Evolutionary conservation across 2,888 invertebrate species (phyloP).

Genomic region (Nymphalis urticae): DNA sequence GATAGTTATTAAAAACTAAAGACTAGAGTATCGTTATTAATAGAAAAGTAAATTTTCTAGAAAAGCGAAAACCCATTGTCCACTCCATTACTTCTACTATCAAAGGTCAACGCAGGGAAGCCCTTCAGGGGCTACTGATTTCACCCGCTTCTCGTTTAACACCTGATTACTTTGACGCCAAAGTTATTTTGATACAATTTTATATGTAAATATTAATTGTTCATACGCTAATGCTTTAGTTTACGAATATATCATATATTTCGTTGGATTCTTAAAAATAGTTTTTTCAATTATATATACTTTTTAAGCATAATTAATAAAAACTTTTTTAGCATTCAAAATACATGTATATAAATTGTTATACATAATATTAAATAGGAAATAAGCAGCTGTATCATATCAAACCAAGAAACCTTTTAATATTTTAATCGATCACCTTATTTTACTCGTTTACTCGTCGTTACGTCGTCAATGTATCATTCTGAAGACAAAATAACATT

Average conservation of each 20-base stretch:
- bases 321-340: too few species aligned
- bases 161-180: constrained; percentile 27
- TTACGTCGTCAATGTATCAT: constrained; percentile 4
- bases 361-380: too few species aligned
- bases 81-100: constrained; percentile 60
- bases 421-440: background rate
- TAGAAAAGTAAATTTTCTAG: constrained; percentile 16
- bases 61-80: constrained; percentile 45
- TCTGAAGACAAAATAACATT: constrained; percentile 7
- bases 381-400: too few species aligned
- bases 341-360: background rate
- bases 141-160: constrained; percentile 25
- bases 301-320: too few species aligned
- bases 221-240: background rate
- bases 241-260: background rate
- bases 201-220: constrained; percentile 2
- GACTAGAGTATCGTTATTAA: background rate
- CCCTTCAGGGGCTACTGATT: constrained; percentile 49
- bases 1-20: constrained; percentile 19
- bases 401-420: background rate
- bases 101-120: constrained; percentile 66
- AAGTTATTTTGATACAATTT: constrained; percentile 6
- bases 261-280: too few species aligned
- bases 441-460: background rate
- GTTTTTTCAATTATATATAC: too few species aligned